Base-by-base conservation (phyloP, 1,140 invertebrate species). In the Eubasilissa regina region DNA sequence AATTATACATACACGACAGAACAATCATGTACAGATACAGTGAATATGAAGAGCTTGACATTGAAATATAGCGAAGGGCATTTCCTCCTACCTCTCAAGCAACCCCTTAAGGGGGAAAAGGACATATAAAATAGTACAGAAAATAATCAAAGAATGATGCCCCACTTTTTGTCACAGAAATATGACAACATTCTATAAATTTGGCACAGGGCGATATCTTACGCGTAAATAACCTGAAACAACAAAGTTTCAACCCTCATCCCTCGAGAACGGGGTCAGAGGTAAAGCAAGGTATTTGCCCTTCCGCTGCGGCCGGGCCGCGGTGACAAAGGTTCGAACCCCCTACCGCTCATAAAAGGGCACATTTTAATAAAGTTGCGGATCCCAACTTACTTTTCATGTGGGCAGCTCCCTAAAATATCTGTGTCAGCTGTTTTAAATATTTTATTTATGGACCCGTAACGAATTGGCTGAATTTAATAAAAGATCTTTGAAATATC, bases 351-450 rank as follows among this genome's bases (percentile, higher is more conserved):
- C 60, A 64, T 13, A 44, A 64, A 64, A 64, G 19, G 19, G 19
- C 60, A 64, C 60, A 64, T 64, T 64, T 64, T 64, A 64, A 64
- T 64, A 64, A 64, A 43, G 25, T 64, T 25, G 35, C 35, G 19
- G 15, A 6, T 10, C 12, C 35, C n/a, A 62, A 25, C 11, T 64
- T 64, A 25, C 25, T 64, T 64, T 56, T 58, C 12, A 58, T 9
- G 55, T 58, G 55, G 55, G 55, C 55, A 21, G 17, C 15, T 10
- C 55, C 17, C 21, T 8, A 15, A 9, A 21, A 64, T n/a, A 64
- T n/a, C 60, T 13, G 35, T 10, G 8, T 64, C 60, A 64, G 10
- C 60, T 64, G 60, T 64, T 64, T 64, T 12, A 64, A 64, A 44
- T 64, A 43, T 25, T 64, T 64, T 64, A 64, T 64, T 64, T n/a